Evolutionary conservation across 2,888 invertebrate species (phyloP), one percentile per base, ranked within the genome.

Genomic region (Listrodromus nycthemerus): DNA sequence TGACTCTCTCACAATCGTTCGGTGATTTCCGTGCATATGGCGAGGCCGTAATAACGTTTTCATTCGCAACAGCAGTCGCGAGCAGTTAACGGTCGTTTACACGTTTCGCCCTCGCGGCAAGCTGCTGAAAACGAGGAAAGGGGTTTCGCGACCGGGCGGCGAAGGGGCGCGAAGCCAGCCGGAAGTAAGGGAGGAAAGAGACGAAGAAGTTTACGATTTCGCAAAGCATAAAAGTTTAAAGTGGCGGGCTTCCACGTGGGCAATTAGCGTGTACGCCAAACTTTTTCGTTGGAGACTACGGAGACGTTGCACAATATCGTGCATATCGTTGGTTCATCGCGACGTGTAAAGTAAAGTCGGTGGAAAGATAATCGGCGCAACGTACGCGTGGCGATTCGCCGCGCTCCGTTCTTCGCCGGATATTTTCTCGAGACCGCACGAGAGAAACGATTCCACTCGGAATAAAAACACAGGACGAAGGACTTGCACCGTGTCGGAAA

Each of bases 181-280:
- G 61, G 61, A 30, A 61, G 61, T 7, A 61, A 30, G 30, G 27
- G 30, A 61, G 30, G 61, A 61, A 52, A 30, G 71, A 58, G 58
- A 45, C 27, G 73, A 63, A 74, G 73, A 74, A 74, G 63, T 74
- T 74, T 74, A 74, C 73, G 73, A 74, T 74, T 74, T 74, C 27
- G 45, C 61, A 13, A 61, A 45, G 30, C 48, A 63, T 74, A 74
- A 74, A 74, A 74, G 73, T 74, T 63, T 74, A 48, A 63, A 74
- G 63, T 63, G 33, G 73, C 16, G 73, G 48, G 48, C 27, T 63
- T 74, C 48, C 30, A n/a, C 48, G 37, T 33, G 37, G 63, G 24
- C 27, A 74, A 74, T 74, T 74, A 74, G 73, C 63, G 73, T 27
- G 45, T 30, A 74, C 63, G 73, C 61, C 27, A 63, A 74, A 61